Evolutionary conservation across 2,797 vertebrate species (phyloP).

Genomic region (Gouania willdenowi): DNA sequence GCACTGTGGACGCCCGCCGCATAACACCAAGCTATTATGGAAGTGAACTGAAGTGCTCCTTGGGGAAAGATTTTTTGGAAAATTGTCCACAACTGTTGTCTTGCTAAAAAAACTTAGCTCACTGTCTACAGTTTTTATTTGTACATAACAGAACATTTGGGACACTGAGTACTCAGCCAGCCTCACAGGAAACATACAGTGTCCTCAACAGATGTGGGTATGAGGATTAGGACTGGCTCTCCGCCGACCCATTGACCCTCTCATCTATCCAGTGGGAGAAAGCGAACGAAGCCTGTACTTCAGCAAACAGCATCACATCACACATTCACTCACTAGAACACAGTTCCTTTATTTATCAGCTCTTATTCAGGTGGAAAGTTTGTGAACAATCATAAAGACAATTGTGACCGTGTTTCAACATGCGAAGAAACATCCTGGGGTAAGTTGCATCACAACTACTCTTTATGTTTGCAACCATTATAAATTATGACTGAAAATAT

Average conservation of each 20-base stretch:
- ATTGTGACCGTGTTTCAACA: constrained; percentile 55
- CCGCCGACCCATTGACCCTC: constrained; percentile 30
- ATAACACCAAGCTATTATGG: constrained; percentile 15
- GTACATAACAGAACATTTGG: constrained; percentile 33
- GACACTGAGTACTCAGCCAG: constrained; percentile 22
- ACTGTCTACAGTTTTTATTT: constrained; percentile 15
- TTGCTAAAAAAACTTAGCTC: background rate
- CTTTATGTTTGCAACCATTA: too few relatives aligned
- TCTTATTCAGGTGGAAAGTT: background rate
- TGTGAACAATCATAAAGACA: constrained; percentile 39
- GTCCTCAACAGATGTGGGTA: constrained; percentile 54
- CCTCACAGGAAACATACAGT: constrained; percentile 42
- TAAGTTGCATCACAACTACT: constrained; percentile 57
- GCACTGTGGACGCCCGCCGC: constrained; percentile 1
- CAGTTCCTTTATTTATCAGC: background rate
- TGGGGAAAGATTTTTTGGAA: constrained; percentile 1
- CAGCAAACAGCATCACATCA: constrained; percentile 28
- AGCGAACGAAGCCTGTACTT: constrained; percentile 9
- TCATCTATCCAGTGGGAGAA: constrained; percentile 23
- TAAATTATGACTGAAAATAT: too few relatives aligned
- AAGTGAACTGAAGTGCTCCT: constrained; percentile 2
- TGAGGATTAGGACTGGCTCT: constrained; percentile 47
- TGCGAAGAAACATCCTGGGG: constrained; percentile 69
- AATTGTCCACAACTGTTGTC: constrained; percentile 1
- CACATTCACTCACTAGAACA: constrained; percentile 5